phyloP scores from a whole-genome alignment of 2,888 invertebrate genomes.

The Cordilura impudica region DNA sequence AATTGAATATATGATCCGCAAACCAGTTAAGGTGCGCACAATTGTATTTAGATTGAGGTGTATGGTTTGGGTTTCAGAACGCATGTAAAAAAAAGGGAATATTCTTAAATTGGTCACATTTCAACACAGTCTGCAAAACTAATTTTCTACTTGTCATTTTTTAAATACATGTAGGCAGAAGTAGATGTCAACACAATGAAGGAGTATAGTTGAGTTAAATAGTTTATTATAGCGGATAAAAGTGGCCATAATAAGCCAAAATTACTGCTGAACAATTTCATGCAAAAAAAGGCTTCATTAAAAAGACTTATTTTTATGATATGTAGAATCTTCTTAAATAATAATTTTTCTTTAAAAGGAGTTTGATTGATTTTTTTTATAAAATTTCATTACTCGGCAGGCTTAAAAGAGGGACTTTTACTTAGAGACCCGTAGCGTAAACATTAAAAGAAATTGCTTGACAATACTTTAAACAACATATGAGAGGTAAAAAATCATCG shows the following conservation, averaged over 20 bases:
- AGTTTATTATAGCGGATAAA: background rate
- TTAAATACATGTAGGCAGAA: conserved; percentile 35
- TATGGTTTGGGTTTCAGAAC: conserved; percentile 2
- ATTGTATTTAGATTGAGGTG: background rate
- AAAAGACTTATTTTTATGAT: too few species aligned
- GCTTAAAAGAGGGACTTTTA: too few species aligned
- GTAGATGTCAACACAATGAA: conserved; percentile 42
- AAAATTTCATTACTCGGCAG: too few species aligned
- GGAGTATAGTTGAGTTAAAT: conserved; percentile 18
- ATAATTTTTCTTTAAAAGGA: too few species aligned
- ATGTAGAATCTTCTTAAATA: too few species aligned
- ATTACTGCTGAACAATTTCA: conserved; percentile 1
- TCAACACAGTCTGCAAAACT: conserved; percentile 49
- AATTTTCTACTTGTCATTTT: conserved; percentile 46
- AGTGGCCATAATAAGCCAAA: conserved; percentile 8
- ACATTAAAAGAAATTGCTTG: too few species aligned
- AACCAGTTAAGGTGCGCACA: background rate
- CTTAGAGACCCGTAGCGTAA: too few species aligned
- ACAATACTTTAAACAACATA: too few species aligned
- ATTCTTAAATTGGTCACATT: conserved; percentile 47
- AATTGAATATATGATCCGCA: conserved; percentile 36
- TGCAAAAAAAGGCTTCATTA: too few species aligned
- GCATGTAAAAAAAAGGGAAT: background rate
- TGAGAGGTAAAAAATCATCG: too few species aligned
- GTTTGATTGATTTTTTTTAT: too few species aligned